Evolutionary conservation across 2,888 invertebrate genomes (phyloP), one percentile per base, ranked within the genome.

Genomic region (Adelphocoris suturalis): DNA sequence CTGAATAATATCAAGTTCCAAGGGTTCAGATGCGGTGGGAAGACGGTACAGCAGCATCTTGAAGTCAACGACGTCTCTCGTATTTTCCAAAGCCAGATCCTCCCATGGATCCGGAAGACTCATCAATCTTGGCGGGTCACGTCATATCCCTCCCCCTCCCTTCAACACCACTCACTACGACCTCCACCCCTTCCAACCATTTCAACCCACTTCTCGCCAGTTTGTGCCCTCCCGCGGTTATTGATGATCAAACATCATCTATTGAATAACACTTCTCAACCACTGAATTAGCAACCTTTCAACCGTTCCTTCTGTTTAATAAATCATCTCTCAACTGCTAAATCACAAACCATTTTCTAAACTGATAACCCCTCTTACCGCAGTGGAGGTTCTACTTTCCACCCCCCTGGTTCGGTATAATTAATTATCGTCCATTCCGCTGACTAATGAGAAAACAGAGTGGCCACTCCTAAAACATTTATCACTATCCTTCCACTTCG

Each of bases 191-290:
- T 5, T 14, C n/a, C 47, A n/a, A 47, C 47, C 47, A 11, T 37
- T 14, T 19, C 47, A 37, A 47, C 47, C 78, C 28, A 80, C 47
- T 80, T 52, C 23, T 27, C 27, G 48, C 52, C 52, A 82, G 82
- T 82, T 82, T 82, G 48, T 28, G 47, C 78, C 78, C 47, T 52
- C 23, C 82, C 27, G 14, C 13, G 88, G 80, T 88, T 88, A 88
- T 88, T 88, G 88, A 88, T 88, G 88, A 61, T 55, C 52, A 47
- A 47, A 37, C 88, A 80, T 78, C 52, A 80, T 78, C 88, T 88
- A 88, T 88, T 78, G 88, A 88, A 88, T 88, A 86, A 86, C 88
- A 88, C 88, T 76, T 76, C 88, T 80, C 88, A 78, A 80, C 88
- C 80, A 88, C 76, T 88, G 88, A 88, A 88, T 88, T 88, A 88